Conservation (phyloP, 2,113 vertebrate species). For the Panthera leo region DNA sequence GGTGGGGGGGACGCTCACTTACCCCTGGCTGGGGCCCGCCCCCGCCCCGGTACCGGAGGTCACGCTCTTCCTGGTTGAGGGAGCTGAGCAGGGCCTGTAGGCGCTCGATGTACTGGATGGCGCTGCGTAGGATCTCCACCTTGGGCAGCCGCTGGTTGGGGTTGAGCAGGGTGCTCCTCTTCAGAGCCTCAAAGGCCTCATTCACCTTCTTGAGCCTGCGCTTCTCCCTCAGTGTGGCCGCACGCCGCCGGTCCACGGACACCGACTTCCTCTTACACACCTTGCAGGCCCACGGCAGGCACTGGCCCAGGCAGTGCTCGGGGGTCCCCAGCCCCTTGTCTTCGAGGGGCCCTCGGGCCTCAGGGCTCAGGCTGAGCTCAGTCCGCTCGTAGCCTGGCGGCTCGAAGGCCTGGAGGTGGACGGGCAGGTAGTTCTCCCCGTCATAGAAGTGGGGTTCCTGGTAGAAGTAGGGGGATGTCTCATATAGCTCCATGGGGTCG, state of each 20-base stretch:
- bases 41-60: conserved; percentile 88
- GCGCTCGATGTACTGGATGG: conserved; percentile 98
- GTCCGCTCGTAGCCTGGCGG: conserved; percentile 89
- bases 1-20: conserved; percentile 76
- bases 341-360: conserved; percentile 85
- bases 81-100: conserved; percentile 96
- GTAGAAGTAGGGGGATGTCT: conserved; percentile 98
- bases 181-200: conserved; percentile 97
- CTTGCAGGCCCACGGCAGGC: conserved; percentile 98
- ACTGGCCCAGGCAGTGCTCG: conserved; percentile 95
- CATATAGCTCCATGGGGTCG: conserved; percentile 96
- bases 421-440: conserved; percentile 92
- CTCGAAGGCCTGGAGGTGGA: conserved; percentile 91
- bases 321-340: conserved; percentile 91
- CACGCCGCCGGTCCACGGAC: conserved; percentile 94
- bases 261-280: conserved; percentile 96
- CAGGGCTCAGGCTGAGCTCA: conserved; percentile 89
- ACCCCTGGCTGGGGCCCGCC: conserved; percentile 86
- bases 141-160: conserved; percentile 99
- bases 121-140: conserved; percentile 98
- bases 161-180: conserved; percentile 97
- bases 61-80: conserved; percentile 96
- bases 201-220: conserved; percentile 98
- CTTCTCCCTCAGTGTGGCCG: conserved; percentile 96
- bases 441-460: conserved; percentile 97